These are phyloP conservation scores for Limnephilus lunatus DNA, from an alignment of 2,888 invertebrate species.

Conservation along the genomic window DNA sequence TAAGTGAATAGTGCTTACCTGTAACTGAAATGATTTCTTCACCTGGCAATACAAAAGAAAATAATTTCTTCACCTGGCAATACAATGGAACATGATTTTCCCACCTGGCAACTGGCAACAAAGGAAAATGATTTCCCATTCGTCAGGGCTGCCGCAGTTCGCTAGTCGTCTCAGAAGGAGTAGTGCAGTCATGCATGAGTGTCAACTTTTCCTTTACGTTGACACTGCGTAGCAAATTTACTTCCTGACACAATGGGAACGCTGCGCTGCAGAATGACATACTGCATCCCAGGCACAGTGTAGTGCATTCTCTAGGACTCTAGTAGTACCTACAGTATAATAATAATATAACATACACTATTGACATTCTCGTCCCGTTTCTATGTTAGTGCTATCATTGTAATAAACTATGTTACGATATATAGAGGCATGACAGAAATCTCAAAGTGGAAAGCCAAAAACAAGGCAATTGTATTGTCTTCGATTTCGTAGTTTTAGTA, in stretches of 20 bases:
- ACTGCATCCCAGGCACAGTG: neutral
- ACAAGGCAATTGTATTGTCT: too few species aligned
- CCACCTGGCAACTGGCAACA: neutral
- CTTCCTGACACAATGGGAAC: neutral
- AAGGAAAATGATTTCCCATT: neutral
- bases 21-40: neutral
- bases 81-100: neutral
- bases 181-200: neutral
- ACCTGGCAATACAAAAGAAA: neutral
- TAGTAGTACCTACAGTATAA: neutral
- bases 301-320: neutral
- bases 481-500: too few species aligned
- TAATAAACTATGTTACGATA: too few species aligned
- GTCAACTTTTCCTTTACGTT: neutral
- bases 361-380: neutral
- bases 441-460: too few species aligned
- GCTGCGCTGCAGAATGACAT: neutral
- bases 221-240: conserved; percentile 10
- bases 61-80: neutral
- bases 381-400: too few species aligned
- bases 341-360: neutral
- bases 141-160: neutral
- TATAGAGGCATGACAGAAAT: too few species aligned
- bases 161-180: neutral
- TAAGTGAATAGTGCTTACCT: neutral